These are phyloP conservation scores for Aphelenchoides avenae DNA, from an alignment of 1,140 invertebrate genomes.

Conservation along the genomic window DNA sequence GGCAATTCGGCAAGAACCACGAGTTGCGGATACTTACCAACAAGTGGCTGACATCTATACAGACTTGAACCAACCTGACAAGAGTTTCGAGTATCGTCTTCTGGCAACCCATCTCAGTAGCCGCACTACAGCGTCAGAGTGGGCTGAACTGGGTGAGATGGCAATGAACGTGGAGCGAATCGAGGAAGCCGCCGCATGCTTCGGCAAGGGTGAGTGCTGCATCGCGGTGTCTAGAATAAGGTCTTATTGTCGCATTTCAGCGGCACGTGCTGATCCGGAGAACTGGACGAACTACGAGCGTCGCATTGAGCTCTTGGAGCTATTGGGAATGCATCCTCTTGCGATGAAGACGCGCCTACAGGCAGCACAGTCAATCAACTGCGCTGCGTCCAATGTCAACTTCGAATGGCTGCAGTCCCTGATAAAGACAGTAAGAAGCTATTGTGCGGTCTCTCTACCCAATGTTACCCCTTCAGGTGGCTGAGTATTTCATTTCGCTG, in stretches of 20 bases:
- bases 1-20: constrained; percentile 49
- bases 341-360: constrained; percentile 53
- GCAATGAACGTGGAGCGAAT: constrained; percentile 36
- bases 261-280: constrained; percentile 39
- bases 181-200: constrained; percentile 52
- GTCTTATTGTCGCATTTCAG: constrained; percentile 34
- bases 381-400: constrained; percentile 33
- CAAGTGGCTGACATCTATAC: constrained; percentile 50
- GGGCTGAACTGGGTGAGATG: constrained; percentile 49
- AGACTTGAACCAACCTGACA: constrained; percentile 36
- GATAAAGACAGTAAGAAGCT: constrained; percentile 39
- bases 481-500: constrained; percentile 50
- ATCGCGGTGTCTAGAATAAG: constrained; percentile 3
- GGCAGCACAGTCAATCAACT: constrained; percentile 46
- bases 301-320: constrained; percentile 51
- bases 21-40: constrained; percentile 49
- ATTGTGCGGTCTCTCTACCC: constrained; percentile 2
- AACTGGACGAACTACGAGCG: constrained; percentile 57
- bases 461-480: constrained; percentile 23
- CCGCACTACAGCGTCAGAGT: constrained; percentile 48
- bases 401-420: constrained; percentile 50
- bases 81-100: constrained; percentile 48
- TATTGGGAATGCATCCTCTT: constrained; percentile 30
- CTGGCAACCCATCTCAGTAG: constrained; percentile 45
- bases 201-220: constrained; percentile 39